These are phyloP conservation scores for Cepaea hortensis DNA, from an alignment of 2,888 invertebrate species.

Conservation along the genomic window DNA sequence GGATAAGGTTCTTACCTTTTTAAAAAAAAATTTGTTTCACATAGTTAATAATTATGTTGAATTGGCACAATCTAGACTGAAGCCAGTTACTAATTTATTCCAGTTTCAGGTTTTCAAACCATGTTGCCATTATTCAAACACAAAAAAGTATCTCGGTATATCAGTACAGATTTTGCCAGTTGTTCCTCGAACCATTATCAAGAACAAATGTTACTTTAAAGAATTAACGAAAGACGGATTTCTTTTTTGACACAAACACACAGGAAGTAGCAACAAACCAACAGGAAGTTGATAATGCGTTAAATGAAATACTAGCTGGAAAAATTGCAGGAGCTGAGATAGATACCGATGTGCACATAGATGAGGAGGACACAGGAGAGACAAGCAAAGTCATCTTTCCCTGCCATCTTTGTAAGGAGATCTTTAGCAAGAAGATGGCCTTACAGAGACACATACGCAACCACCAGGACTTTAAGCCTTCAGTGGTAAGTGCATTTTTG, in stretches of 20 bases:
- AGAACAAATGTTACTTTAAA: not conserved
- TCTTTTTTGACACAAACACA: not conserved
- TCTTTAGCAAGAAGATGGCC: slow-evolving; percentile 41
- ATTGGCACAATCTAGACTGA: too few species aligned
- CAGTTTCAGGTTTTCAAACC: too few species aligned
- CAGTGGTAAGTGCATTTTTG: slow-evolving; percentile 37
- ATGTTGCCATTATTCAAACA: too few species aligned
- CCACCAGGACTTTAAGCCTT: slow-evolving; percentile 46
- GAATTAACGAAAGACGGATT: not conserved
- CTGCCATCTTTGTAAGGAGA: slow-evolving; percentile 47
- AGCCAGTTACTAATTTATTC: too few species aligned
- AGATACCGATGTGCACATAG: slow-evolving; percentile 36
- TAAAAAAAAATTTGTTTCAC: too few species aligned
- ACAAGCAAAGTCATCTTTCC: slow-evolving; percentile 30
- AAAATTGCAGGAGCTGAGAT: slow-evolving; percentile 40
- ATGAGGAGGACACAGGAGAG: slow-evolving; percentile 21
- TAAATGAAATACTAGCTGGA: slow-evolving; percentile 44
- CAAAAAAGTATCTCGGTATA: not conserved
- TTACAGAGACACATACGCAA: slow-evolving; percentile 44
- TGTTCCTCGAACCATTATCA: too few species aligned
- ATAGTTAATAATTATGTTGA: too few species aligned
- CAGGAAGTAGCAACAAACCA: slow-evolving; percentile 35
- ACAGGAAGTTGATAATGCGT: slow-evolving; percentile 45
- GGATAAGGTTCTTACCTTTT: too few species aligned
- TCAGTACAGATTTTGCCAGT: not conserved